Conservation (phyloP, 2,888 invertebrate species). For the Tachina grossa region DNA sequence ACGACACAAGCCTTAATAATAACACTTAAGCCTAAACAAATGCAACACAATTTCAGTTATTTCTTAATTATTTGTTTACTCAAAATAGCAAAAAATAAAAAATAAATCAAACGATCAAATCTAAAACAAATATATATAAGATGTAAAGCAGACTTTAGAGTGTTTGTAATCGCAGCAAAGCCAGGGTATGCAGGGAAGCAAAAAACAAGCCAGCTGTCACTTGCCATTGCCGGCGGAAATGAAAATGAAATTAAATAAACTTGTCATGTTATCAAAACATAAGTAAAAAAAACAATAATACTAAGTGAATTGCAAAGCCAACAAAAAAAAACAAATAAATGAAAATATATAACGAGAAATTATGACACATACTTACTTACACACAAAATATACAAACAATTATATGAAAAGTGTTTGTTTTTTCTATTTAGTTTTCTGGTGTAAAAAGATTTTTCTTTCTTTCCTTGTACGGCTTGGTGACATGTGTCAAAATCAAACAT, state of each 20-base stretch:
- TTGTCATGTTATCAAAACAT: slow-evolving; percentile 59
- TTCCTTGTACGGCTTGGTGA: not conserved
- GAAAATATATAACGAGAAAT: slow-evolving; percentile 6
- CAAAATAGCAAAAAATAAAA: not conserved
- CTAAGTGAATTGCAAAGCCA: slow-evolving; percentile 26
- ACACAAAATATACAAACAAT: not conserved
- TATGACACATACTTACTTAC: slow-evolving; percentile 16
- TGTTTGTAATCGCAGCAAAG: not conserved
- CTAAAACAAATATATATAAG: not conserved
- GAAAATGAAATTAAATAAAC: slow-evolving; percentile 34
- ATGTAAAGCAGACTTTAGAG: too few species aligned
- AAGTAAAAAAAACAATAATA: slow-evolving; percentile 38
- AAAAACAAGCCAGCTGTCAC: slow-evolving; percentile 56
- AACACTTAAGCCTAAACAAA: slow-evolving; percentile 14
- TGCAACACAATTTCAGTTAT: slow-evolving; percentile 11
- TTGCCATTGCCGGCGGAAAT: slow-evolving; percentile 59
- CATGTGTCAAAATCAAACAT: slow-evolving; percentile 8
- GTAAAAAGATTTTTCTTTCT: not conserved
- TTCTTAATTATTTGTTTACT: slow-evolving; percentile 41
- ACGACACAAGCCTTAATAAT: slow-evolving; percentile 2
- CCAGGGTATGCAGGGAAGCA: not conserved
- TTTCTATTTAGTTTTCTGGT: not conserved
- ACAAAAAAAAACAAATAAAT: not conserved
- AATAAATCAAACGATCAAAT: slow-evolving; percentile 53
- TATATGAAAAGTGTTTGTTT: not conserved